Base-by-base conservation (phyloP, 2,888 invertebrate genomes). In the Aphodius granarius region DNA sequence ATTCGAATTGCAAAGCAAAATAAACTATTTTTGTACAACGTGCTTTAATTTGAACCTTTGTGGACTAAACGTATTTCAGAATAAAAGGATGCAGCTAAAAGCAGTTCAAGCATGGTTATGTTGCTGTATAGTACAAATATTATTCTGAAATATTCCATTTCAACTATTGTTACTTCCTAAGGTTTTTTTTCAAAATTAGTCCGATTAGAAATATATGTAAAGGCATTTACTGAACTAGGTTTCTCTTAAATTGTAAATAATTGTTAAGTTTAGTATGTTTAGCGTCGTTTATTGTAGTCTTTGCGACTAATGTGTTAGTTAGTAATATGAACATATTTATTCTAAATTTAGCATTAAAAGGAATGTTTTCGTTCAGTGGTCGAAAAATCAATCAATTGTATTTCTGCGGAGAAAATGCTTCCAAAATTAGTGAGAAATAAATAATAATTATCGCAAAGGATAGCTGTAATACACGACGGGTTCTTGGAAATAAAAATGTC, bases 341-440 rank as follows among this genome's bases (percentile, higher is more conserved):
- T 74, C 22, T 74, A 64, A 72, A 16, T 62, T 72, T 18, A 72
- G 63, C 22, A 15, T 68, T 5, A 21, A 62, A 43, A 9, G 43
- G 43, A 13, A 43, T 43, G 43, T 18, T 16, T 65, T 0, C n/a
- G 65, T 16, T 18, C n/a, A 16, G 15, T 19, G 65, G 6, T 65
- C 5, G 9, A 19, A 65, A 66, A 43, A 19, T n/a, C 63, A 19
- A 16, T 68, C 19, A 66, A 62, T 68, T 20, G 62, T 43, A 66
- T 68, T 73, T 64, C 17, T 74, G 74, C 70, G 63, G 63, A 62
- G 68, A 74, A 20, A 63, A 70, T 70, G 63, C 18, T 65, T 22
- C 17, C 66, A 73, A 73, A 65, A 21, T 22, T 73, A 21, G 43
- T 65, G 43, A 73, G 65, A 66, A 66, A 21, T 72, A 63, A 63